Evolutionary conservation across 2,113 vertebrate species (phyloP).

Genomic region (Pao palembangensis): DNA sequence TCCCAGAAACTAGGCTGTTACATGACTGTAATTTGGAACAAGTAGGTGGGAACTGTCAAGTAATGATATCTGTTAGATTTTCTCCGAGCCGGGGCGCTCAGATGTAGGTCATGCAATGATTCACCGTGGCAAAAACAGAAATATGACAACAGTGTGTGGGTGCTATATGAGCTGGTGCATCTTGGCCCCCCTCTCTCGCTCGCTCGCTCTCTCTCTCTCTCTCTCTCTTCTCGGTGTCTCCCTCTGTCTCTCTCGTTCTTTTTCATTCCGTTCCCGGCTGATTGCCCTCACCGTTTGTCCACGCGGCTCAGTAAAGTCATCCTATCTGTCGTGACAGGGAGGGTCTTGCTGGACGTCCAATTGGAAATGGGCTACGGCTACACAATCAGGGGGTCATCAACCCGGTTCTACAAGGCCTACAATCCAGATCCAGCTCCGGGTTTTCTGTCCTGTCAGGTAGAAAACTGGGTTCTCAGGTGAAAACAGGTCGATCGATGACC

Average conservation of each 20-base stretch:
- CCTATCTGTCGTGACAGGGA: constrained; percentile 54
- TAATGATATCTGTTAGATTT: constrained; percentile 54
- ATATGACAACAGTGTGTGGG: constrained; percentile 35
- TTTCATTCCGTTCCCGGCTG: constrained; percentile 60
- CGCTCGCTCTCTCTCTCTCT: constrained; percentile 35
- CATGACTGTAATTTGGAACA: constrained; percentile 34
- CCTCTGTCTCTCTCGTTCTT: constrained; percentile 42
- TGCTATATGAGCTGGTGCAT: constrained; percentile 21
- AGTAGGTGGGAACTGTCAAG: constrained; percentile 29
- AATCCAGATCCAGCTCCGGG: too few relatives aligned
- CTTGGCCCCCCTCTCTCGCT: constrained; percentile 42
- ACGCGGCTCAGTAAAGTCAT: constrained; percentile 29
- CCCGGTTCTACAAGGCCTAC: too few relatives aligned
- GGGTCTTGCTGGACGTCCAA: constrained; percentile 51
- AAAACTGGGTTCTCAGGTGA: background rate
- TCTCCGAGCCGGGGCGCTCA: constrained; percentile 29
- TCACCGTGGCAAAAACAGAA: constrained; percentile 47
- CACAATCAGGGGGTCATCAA: too few relatives aligned
- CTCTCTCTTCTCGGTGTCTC: constrained; percentile 19
- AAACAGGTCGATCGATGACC: background rate
- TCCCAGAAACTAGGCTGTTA: constrained; percentile 22
- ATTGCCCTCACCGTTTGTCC: constrained; percentile 44
- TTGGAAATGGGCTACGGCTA: constrained; percentile 48
- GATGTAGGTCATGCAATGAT: constrained; percentile 60
- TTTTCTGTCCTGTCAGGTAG: too few relatives aligned